Evolutionary conservation across 2,888 invertebrate genomes (phyloP).

Genomic region (Hydrotaea cyrtoneurina): DNA sequence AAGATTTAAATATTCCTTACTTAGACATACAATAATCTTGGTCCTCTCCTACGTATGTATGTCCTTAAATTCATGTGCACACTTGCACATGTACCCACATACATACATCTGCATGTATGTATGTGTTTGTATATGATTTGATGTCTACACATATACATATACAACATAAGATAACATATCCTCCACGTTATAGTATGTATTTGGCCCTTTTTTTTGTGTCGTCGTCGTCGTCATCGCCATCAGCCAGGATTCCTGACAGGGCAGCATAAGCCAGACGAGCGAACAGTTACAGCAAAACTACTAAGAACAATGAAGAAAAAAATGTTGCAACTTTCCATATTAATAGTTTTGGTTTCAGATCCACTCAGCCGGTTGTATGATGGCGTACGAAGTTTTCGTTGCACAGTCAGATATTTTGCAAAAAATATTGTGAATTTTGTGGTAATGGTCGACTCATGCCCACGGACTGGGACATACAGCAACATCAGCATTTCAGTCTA

Average conservation of each 20-base stretch:
- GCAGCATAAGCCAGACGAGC: slow-evolving; percentile 23
- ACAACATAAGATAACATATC: slow-evolving; percentile 43
- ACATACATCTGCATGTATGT: neutral
- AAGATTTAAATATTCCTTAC: slow-evolving; percentile 31
- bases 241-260: slow-evolving; percentile 43
- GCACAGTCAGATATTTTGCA: too few relatives aligned
- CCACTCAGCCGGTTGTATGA: neutral
- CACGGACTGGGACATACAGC: too few relatives aligned
- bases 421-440: too few relatives aligned
- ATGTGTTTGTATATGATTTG: too few relatives aligned
- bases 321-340: slow-evolving; percentile 45
- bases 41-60: neutral
- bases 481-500: too few relatives aligned
- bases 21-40: neutral
- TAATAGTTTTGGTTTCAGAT: slow-evolving; percentile 41
- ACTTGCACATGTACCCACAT: neutral
- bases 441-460: too few relatives aligned
- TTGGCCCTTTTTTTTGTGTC: slow-evolving; percentile 21
- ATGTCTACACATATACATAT: neutral
- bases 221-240: neutral
- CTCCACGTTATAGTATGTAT: slow-evolving; percentile 24
- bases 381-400: neutral
- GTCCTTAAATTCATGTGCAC: neutral
- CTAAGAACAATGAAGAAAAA: neutral
- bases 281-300: too few relatives aligned